phyloP scores from a whole-genome alignment of 53 echinoderm and acorn worm species.

The Temnopleurus reevesii region DNA sequence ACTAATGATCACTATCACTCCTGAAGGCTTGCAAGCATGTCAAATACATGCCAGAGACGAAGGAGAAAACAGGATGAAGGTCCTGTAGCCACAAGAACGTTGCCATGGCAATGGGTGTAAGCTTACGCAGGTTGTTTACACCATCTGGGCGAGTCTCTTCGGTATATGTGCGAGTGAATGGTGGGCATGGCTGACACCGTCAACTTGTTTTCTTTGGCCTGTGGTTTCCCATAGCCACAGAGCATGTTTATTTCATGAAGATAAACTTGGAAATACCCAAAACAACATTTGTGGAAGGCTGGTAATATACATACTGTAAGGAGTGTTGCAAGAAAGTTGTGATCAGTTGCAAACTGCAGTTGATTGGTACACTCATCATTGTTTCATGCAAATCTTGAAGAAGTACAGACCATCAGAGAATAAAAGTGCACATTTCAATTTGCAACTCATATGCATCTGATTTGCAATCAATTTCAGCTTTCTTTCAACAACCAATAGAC shows the following conservation, averaged over 20 bases:
- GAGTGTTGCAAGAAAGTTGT: no score
- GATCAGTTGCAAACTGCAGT: no score
- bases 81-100: not conserved
- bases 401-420: no score
- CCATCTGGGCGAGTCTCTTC: not conserved
- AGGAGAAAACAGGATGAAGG: not conserved
- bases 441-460: no score
- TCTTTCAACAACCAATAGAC: no score
- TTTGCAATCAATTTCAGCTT: no score
- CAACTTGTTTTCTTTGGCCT: not conserved
- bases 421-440: no score
- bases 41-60: not conserved
- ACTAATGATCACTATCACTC: not conserved
- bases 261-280: slow-evolving; percentile 10
- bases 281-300: no score
- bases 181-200: not conserved
- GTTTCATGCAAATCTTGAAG: no score
- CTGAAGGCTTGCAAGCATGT: not conserved
- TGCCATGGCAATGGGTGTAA: slow-evolving; percentile 1
- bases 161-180: not conserved
- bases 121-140: not conserved
- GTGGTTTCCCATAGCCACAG: not conserved
- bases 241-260: slow-evolving; percentile 21
- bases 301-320: no score
- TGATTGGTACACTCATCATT: no score